These are phyloP conservation scores for Macropis europaea DNA, from an alignment of 2,888 invertebrate species.

Conservation along the genomic window DNA sequence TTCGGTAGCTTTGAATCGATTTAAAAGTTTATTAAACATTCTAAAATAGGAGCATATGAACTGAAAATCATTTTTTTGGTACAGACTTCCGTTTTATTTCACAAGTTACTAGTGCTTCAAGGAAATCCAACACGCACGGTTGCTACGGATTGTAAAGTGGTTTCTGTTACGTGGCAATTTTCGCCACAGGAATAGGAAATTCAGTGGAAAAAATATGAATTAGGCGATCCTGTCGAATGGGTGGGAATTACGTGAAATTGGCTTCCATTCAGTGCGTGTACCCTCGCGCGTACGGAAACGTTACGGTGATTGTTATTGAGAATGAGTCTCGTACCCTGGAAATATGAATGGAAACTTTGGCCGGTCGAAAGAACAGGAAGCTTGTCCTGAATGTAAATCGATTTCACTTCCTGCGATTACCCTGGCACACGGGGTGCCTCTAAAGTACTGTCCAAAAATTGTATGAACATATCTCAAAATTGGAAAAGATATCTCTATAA, in stretches of 20 bases:
- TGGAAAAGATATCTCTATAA: too few relatives aligned
- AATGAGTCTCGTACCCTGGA: conserved; percentile 7
- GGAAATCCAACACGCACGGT: not conserved
- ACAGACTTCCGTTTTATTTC: conserved; percentile 21
- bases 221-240: not conserved
- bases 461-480: too few relatives aligned
- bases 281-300: not conserved
- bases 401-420: conserved; percentile 24
- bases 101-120: conserved; percentile 16
- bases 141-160: not conserved
- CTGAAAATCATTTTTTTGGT: too few relatives aligned
- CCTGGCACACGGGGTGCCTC: not conserved
- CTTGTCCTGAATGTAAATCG: conserved; percentile 36
- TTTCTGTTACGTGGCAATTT: not conserved
- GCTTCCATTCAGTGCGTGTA: not conserved
- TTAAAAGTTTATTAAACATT: too few relatives aligned
- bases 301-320: conserved; percentile 27
- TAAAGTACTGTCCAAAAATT: too few relatives aligned
- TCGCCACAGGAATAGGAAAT: not conserved
- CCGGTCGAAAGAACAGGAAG: conserved; percentile 17
- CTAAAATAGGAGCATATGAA: too few relatives aligned
- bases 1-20: too few relatives aligned
- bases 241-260: not conserved
- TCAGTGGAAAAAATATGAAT: not conserved
- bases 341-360: conserved; percentile 21